Percentiles rank a stretch among this genome's conserved stretches.
phyloP scores from a whole-genome alignment of 2,888 invertebrate genomes.

The Steinernema carpocapsae region DNA sequence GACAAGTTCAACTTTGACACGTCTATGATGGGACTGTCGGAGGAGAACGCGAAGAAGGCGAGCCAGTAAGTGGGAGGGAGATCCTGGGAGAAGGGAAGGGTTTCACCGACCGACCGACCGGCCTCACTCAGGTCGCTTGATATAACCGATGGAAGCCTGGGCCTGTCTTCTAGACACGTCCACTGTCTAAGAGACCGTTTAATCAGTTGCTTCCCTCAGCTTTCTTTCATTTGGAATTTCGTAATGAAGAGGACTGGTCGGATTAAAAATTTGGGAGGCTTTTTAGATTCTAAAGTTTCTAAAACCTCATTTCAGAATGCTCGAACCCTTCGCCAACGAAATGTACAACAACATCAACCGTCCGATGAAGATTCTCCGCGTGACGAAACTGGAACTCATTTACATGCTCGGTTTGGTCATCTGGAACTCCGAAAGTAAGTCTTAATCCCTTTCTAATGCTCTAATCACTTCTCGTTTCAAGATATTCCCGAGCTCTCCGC shows the following conservation, averaged over 20 bases:
- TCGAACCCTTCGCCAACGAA: neutral
- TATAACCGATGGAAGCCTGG: no score
- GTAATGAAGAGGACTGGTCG: no score
- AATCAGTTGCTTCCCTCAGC: no score
- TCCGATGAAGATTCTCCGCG: neutral
- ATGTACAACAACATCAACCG: neutral
- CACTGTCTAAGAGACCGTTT: no score
- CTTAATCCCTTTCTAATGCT: neutral
- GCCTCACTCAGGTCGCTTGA: no score
- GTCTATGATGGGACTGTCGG: neutral
- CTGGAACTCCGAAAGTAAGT: neutral
- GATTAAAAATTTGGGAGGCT: no score
- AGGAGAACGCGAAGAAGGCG: constrained; percentile 11
- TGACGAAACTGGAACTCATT: neutral
- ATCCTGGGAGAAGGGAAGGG: neutral
- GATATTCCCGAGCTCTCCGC: neutral
- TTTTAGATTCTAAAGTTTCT: no score
- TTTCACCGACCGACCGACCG: neutral
- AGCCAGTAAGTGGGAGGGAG: neutral
- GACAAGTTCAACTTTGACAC: constrained; percentile 15
- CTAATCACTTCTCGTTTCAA: neutral
- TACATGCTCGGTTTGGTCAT: neutral
- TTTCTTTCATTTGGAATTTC: no score
- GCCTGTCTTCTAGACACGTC: no score
- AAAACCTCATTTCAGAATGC: neutral